Percentiles rank a stretch among this genome's conserved stretches.
Conservation (phyloP, 2,888 invertebrate species). For the Andrena bucephala region DNA sequence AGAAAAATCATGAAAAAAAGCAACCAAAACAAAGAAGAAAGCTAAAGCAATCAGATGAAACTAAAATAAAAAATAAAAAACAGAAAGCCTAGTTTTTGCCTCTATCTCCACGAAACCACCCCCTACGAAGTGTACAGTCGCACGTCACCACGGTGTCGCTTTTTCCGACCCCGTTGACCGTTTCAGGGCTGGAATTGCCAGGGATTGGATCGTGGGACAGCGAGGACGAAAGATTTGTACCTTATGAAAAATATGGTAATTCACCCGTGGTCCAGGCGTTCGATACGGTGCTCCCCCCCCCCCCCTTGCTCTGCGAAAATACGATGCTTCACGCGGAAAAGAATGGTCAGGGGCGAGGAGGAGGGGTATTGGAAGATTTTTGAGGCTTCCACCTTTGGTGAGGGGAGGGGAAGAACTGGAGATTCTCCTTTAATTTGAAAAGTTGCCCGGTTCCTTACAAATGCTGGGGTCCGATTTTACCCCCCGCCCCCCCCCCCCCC, state of each 20-base stretch:
- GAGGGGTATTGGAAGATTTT: slow-evolving; percentile 32
- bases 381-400: slow-evolving; percentile 35
- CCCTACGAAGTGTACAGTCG: neutral
- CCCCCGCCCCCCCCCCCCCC: too few species aligned
- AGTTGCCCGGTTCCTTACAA: slow-evolving; percentile 26
- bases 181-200: slow-evolving; percentile 57
- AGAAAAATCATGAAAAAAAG: too few species aligned
- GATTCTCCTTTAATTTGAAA: slow-evolving; percentile 48
- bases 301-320: neutral
- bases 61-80: too few species aligned
- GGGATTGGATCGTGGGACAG: slow-evolving; percentile 62
- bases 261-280: slow-evolving; percentile 38
- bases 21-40: too few species aligned
- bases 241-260: slow-evolving; percentile 76
- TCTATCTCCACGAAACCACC: too few species aligned
- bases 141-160: slow-evolving; percentile 21
- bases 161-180: slow-evolving; percentile 35
- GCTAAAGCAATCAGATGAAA: too few species aligned
- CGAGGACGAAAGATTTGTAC: slow-evolving; percentile 70
- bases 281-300: slow-evolving; percentile 41
- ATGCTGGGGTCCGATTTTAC: slow-evolving; percentile 11
- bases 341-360: neutral
- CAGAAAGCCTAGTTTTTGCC: too few species aligned
- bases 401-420: neutral
- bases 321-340: neutral